Base-by-base conservation (phyloP, 1,140 invertebrate genomes). In the Ditylenchus dipsaci region DNA sequence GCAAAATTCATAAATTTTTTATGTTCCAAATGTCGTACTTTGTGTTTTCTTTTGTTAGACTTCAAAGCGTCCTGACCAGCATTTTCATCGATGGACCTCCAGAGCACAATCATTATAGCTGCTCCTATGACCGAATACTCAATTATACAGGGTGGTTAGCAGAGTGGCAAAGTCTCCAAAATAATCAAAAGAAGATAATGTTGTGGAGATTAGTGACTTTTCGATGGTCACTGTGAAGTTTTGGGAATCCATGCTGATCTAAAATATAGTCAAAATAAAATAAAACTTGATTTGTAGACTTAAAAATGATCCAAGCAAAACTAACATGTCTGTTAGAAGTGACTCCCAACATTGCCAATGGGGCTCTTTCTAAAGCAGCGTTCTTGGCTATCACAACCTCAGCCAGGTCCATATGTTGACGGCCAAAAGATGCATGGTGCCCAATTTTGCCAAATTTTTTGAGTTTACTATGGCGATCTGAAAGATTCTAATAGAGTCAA, bases 391-490 rank as follows among this genome's bases (percentile, higher is more conserved):
- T 58, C 0, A 82, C 78, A 68, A 82, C 45, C 78, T 59, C n/a
- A 81, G 66, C 79, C 79, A 81, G 8, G 79, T 81, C 79, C 79
- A 81, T 0, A 82, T 64, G 59, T 82, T 82, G 23, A 82, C 77
- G 11, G 81, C 72, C 11, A 83, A 47, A n/a, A 83, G 60, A 62
- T 82, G 80, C 81, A 82, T 82, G 13, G 77, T 79, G 26, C 79
- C 79, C 13, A 81, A 65, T 56, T 82, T 83, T 1, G 76, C 78
- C 9, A 80, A 56, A 57, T 81, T 81, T 63, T 77, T 81, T 11
- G 73, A 80, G 11, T 80, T 67, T 0, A 56, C 65, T 38, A 80
- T 78, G 17, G 70, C 62, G 26, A 80, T 63, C 80, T 80, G 68
- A 58, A 9, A 15, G 27, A 30, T 29, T n/a, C n/a, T n/a, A n/a